Base-by-base conservation (phyloP, 1,140 invertebrate species). In the Metopolophium dirhodum region DNA sequence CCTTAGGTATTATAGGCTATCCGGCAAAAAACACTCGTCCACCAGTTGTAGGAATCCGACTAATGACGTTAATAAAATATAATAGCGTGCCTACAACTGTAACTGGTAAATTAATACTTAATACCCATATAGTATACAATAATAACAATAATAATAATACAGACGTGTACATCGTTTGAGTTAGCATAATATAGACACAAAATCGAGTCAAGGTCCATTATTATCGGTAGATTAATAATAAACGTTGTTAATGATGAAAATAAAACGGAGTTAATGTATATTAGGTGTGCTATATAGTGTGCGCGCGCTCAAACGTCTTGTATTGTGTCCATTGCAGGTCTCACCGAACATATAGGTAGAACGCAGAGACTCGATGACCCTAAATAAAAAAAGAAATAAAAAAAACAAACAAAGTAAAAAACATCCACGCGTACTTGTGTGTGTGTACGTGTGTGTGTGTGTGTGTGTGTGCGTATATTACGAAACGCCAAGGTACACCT, bases 231-330 rank as follows among this genome's bases (percentile, higher is more conserved):
- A 89, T 89, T 89, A 89, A 54, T 89, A 89, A 51, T 89, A 89
- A 89, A 54, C 87, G 35, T 89, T 51, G 86, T 88, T 88, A 88
- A 88, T 51, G 49, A 89, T 54, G 87, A 89, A 89, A 89, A 89
- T 89, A 89, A 89, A 89, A 89, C 49, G 45, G 86, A 88, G 86
- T 89, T 89, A 89, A 89, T 88, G 87, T 89, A 41, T 77, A n/a
- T 77, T 77, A 37, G 37, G 49, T 26, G n/a, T 47, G 45, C n/a
- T 77, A n/a, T 77, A 77, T n/a, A 77, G 30, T n/a, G 61, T 35
- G n/a, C 30, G 86, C 86, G 85, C 30, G 86, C 86, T 77, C 61
- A n/a, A 77, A 77, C 61, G 61, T 77, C 61, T 77, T n/a, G 61
- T 77, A 88, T 88, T 51, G 86, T 88, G 86, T 88, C 86, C 30